These are phyloP conservation scores for Cossypha heuglini DNA, from an alignment of 2,797 vertebrate genomes.

Conservation along the genomic window DNA sequence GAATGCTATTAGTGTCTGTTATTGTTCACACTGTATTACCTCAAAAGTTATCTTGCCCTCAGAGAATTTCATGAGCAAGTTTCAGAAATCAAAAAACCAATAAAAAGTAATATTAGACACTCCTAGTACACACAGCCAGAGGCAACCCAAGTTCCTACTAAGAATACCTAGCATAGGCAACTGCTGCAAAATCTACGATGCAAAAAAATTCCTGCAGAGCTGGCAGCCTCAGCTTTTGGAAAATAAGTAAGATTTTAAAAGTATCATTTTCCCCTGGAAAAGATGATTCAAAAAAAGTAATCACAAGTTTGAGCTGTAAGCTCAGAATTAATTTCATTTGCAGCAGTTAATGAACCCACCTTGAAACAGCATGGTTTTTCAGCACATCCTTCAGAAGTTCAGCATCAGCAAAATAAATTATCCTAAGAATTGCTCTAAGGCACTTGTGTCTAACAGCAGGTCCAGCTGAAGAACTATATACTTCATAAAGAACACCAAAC, in stretches of 20 bases:
- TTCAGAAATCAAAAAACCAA: background rate
- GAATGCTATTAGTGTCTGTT: background rate
- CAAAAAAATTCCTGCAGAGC: background rate
- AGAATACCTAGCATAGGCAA: background rate
- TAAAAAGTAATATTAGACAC: background rate
- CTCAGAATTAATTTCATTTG: background rate
- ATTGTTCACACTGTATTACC: background rate
- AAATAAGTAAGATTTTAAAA: background rate
- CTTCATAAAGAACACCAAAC: constrained; percentile 99
- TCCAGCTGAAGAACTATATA: constrained; percentile 98
- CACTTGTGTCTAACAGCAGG: constrained; percentile 99
- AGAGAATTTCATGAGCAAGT: background rate
- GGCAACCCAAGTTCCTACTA: background rate
- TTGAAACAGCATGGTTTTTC: constrained; percentile 98
- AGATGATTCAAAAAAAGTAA: background rate
- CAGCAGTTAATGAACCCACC: constrained; percentile 74
- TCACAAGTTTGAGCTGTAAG: background rate
- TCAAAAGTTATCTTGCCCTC: background rate
- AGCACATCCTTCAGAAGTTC: constrained; percentile 98
- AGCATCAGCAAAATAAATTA: constrained; percentile 99
- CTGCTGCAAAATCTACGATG: background rate
- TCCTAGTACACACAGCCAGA: background rate
- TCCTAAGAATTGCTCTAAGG: constrained; percentile 99
- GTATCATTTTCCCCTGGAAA: background rate
- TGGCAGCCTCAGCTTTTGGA: background rate